A percentile compares a stretch with the other conserved stretches of the same genome.
phyloP scores from a whole-genome alignment of 2,797 vertebrate genomes.

The Chelon auratus region DNA sequence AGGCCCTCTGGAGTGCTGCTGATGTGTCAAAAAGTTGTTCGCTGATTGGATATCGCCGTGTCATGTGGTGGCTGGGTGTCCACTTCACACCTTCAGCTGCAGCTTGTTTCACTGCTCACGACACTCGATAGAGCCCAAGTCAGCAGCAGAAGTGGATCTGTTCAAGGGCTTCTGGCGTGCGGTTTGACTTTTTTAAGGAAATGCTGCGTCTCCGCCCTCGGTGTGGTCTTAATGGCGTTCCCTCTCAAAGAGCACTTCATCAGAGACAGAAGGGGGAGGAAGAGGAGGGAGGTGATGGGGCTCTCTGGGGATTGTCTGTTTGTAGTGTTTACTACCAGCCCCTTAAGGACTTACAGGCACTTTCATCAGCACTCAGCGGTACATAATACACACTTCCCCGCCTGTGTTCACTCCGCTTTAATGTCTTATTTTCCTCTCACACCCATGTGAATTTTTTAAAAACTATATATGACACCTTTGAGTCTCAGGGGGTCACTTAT shows the following conservation, averaged over 20 bases:
- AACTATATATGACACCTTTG: slow-evolving; percentile 44
- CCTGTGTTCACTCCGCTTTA: slow-evolving; percentile 51
- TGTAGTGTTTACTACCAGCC: slow-evolving; percentile 78
- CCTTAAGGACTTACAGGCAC: slow-evolving; percentile 74
- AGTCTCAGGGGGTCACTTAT: slow-evolving; percentile 56
- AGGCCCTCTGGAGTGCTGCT: slow-evolving; percentile 69
- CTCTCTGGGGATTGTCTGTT: slow-evolving; percentile 76
- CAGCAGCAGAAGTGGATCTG: slow-evolving; percentile 54
- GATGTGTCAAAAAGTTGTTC: slow-evolving; percentile 75
- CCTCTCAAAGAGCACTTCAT: slow-evolving; percentile 57
- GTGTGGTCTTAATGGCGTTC: slow-evolving; percentile 61
- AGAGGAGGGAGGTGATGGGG: slow-evolving; percentile 49
- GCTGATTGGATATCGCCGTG: slow-evolving; percentile 73
- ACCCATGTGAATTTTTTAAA: slow-evolving; percentile 36
- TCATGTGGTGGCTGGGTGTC: slow-evolving; percentile 72
- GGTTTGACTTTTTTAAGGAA: slow-evolving; percentile 52
- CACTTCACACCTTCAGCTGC: slow-evolving; percentile 76
- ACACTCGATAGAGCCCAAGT: slow-evolving; percentile 59
- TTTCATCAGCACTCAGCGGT: slow-evolving; percentile 74
- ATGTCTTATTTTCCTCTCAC: slow-evolving; percentile 51
- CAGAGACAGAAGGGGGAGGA: slow-evolving; percentile 42
- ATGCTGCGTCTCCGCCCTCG: slow-evolving; percentile 52
- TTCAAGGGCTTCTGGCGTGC: slow-evolving; percentile 53
- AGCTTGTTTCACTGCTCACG: slow-evolving; percentile 62
- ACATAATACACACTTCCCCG: slow-evolving; percentile 58